Percentiles rank a stretch among this genome's conserved stretches.
Conservation (phyloP, 2,797 vertebrate species). For the Mionectes olivaceus region DNA sequence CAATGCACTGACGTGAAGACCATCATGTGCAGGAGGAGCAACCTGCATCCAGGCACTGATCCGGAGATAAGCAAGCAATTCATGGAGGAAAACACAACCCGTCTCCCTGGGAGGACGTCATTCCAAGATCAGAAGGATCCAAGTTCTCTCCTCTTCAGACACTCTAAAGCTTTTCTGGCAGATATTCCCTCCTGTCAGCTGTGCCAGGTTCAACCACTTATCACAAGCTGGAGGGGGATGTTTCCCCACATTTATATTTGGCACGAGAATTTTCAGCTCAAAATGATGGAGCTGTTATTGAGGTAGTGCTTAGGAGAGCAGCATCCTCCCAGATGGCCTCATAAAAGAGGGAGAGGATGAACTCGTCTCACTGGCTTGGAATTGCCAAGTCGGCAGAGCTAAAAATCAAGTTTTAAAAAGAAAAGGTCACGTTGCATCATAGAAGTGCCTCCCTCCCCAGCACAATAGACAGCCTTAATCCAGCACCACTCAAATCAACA, state of each 20-base stretch:
- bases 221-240: conserved; percentile 45
- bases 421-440: background rate
- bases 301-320: conserved; percentile 29
- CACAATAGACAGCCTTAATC: background rate
- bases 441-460: background rate
- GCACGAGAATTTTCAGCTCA: background rate
- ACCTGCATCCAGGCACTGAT: background rate
- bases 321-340: conserved; percentile 57
- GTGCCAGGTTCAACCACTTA: conserved; percentile 60
- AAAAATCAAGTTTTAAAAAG: conserved; percentile 21
- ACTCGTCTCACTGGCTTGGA: background rate
- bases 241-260: conserved; percentile 64
- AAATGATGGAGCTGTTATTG: conserved; percentile 43
- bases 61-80: background rate
- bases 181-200: background rate
- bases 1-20: background rate
- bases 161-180: conserved; percentile 44
- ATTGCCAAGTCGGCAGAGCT: conserved; percentile 40
- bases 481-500: background rate
- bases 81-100: background rate
- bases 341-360: conserved; percentile 35
- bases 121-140: conserved; percentile 38
- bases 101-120: background rate
- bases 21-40: background rate
- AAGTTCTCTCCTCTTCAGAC: conserved; percentile 36